phyloP scores from a whole-genome alignment of 2,113 vertebrate genomes.

The Daubentonia madagascariensis region DNA sequence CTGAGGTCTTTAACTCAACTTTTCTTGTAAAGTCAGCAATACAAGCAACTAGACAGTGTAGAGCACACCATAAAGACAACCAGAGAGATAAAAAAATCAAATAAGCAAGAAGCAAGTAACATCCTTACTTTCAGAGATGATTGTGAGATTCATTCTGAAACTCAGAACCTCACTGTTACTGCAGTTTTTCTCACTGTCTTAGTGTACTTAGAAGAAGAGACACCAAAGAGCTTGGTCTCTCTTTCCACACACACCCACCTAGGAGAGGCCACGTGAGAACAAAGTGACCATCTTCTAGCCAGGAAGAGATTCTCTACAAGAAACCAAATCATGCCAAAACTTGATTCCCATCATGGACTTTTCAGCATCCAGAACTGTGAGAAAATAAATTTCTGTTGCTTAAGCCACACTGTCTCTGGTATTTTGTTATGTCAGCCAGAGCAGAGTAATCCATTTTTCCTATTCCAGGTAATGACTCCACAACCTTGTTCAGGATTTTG shows the following conservation, averaged over 20 bases:
- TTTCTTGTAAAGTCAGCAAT: neutral
- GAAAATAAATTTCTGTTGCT: neutral
- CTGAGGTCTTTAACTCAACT: neutral
- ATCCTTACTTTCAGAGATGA: neutral
- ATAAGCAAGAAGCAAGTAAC: neutral
- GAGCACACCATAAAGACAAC: neutral
- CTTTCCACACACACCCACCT: too few species aligned
- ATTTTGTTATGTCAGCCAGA: neutral
- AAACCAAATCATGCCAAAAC: neutral
- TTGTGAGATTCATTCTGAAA: neutral
- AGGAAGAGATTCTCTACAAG: neutral
- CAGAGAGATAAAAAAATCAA: neutral
- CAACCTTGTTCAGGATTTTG: neutral
- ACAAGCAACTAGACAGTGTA: neutral
- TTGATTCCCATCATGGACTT: neutral
- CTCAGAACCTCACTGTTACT: neutral
- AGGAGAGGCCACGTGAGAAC: neutral
- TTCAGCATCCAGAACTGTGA: neutral
- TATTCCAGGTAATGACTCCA: accelerated
- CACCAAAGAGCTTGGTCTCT: neutral
- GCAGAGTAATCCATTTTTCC: accelerated
- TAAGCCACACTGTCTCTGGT: neutral
- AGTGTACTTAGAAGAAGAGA: neutral
- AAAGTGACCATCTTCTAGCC: neutral
- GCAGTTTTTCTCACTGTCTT: neutral